phyloP scores from a whole-genome alignment of 2,888 invertebrate genomes.

The Halocaridina rubra region DNA sequence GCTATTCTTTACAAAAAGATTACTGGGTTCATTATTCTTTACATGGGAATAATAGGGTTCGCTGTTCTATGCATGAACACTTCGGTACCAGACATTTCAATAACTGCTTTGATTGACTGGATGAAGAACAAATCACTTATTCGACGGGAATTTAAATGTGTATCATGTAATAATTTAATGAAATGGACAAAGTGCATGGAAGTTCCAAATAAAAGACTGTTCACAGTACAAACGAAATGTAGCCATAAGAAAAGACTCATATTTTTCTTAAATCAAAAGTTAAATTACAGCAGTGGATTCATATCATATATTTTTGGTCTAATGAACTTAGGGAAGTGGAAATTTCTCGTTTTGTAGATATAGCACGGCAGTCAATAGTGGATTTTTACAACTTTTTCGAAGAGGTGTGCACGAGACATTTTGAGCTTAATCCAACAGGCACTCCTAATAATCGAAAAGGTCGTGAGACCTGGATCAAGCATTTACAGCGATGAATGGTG shows the following conservation, averaged over 20 bases:
- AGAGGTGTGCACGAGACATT: constrained; percentile 5
- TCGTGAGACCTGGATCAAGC: too few species aligned
- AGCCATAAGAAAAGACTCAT: not conserved
- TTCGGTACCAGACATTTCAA: too few species aligned
- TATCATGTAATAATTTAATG: not conserved
- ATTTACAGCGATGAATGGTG: too few species aligned
- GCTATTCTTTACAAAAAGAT: too few species aligned
- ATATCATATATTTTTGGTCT: not conserved
- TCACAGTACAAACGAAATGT: not conserved
- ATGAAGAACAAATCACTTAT: not conserved
- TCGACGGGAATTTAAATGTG: not conserved
- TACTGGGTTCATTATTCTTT: too few species aligned
- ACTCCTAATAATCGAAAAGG: too few species aligned
- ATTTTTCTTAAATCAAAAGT: not conserved
- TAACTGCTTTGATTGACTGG: not conserved
- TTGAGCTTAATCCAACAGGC: not conserved
- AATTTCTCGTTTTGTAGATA: not conserved
- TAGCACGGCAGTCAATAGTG: not conserved
- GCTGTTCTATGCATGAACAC: too few species aligned
- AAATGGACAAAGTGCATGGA: constrained; percentile 4
- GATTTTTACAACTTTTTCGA: not conserved
- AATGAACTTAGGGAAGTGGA: not conserved
- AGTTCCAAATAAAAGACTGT: not conserved
- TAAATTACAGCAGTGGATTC: not conserved
- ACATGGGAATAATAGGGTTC: too few species aligned